Conservation (phyloP, 2,797 vertebrate species). For the Danio aesculapii region DNA sequence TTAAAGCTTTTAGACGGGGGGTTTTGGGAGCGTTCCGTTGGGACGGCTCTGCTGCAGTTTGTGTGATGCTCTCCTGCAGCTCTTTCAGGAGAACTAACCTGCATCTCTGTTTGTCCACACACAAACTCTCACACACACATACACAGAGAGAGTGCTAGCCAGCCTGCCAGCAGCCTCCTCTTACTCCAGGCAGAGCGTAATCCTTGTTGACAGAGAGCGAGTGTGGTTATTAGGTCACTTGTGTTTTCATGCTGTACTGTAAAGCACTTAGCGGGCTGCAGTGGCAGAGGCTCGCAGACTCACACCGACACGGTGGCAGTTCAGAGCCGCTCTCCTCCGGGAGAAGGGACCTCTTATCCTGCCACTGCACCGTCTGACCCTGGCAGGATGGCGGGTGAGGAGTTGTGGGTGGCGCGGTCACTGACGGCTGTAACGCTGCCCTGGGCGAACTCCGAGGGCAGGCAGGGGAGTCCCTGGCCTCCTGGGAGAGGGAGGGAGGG, state of each 20-base stretch:
- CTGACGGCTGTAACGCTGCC: slow-evolving; percentile 38
- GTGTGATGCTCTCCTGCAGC: slow-evolving; percentile 67
- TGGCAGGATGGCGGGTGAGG: slow-evolving; percentile 29
- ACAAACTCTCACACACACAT: slow-evolving; percentile 66
- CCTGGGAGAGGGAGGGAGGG: slow-evolving; percentile 71
- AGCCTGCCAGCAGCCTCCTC: slow-evolving; percentile 72
- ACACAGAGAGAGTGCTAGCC: slow-evolving; percentile 37
- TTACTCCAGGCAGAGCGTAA: slow-evolving; percentile 75
- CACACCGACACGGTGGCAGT: slow-evolving; percentile 11
- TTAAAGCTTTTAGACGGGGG: slow-evolving; percentile 31
- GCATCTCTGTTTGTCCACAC: slow-evolving; percentile 70
- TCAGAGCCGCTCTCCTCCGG: slow-evolving; percentile 32
- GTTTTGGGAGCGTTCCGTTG: slow-evolving; percentile 2
- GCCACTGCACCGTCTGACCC: slow-evolving; percentile 38
- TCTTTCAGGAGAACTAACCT: slow-evolving; percentile 77
- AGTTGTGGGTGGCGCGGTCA: slow-evolving; percentile 48
- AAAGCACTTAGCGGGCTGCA: slow-evolving; percentile 56
- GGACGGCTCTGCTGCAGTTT: slow-evolving; percentile 70
- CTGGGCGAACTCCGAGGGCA: slow-evolving; percentile 59
- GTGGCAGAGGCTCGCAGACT: slow-evolving; percentile 23
- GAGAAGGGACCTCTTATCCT: slow-evolving; percentile 37
- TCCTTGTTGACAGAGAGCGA: slow-evolving; percentile 82
- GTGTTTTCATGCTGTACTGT: slow-evolving; percentile 61
- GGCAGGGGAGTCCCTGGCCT: slow-evolving; percentile 72
- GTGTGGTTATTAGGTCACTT: slow-evolving; percentile 80